phyloP scores from a whole-genome alignment of 2,888 invertebrate species.

The Gymnosoma rotundatum region DNA sequence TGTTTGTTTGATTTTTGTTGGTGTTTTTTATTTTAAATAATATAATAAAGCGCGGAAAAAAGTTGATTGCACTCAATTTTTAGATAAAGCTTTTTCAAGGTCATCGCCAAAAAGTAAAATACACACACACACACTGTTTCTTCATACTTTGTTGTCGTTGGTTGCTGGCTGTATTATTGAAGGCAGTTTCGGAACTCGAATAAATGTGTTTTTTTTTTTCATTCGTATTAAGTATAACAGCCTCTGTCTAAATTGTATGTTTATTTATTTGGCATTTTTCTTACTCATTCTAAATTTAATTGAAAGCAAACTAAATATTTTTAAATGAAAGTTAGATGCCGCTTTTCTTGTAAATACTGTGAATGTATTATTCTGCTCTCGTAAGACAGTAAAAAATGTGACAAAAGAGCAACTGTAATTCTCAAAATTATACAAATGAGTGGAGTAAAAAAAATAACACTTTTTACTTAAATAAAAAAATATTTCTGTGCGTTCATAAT shows the following conservation, averaged over 20 bases:
- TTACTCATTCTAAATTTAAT: neutral
- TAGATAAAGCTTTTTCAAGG: slow-evolving; percentile 82
- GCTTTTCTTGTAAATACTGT: neutral
- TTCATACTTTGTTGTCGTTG: neutral
- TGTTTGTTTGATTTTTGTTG: slow-evolving; percentile 10
- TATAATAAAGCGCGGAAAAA: slow-evolving; percentile 72
- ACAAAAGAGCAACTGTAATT: no score
- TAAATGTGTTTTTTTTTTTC: neutral
- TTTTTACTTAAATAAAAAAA: no score
- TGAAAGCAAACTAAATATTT: neutral
- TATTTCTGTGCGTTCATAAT: no score
- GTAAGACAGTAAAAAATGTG: no score
- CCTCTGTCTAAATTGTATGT: neutral
- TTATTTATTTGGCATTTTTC: neutral
- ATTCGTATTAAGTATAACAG: neutral
- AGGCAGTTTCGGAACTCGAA: neutral
- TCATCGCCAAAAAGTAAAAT: slow-evolving; percentile 77
- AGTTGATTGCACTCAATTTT: slow-evolving; percentile 82
- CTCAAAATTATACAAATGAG: no score
- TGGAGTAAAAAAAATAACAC: no score
- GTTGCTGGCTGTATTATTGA: neutral
- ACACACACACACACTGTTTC: neutral
- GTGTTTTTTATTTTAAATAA: slow-evolving; percentile 46
- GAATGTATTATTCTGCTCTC: neutral
- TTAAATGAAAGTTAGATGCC: neutral